Base-by-base conservation (phyloP, 2,797 vertebrate genomes). In the Notolabrus celidotus region DNA sequence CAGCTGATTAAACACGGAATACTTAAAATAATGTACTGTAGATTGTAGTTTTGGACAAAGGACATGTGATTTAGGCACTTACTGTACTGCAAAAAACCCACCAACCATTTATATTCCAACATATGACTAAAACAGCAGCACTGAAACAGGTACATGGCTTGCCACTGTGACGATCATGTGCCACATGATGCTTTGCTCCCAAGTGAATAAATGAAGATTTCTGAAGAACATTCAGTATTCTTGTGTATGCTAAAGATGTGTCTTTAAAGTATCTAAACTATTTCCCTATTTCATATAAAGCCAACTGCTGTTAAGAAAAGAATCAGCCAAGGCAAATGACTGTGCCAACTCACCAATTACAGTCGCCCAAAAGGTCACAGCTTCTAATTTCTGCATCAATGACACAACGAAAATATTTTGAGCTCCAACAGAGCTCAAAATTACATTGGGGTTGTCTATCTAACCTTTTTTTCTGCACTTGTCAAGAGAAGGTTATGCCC, bases 351-450 rank as follows among this genome's bases (percentile, higher is more conserved):
- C 69, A 72, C 56, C 84, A 72, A 71, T 77, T 73, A 71, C 51
- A 69, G 53, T 51, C 49, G 41, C 31, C 39, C 34, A 38, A 75
- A 77, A 86, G 83, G 77, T 87, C 78, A 84, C 39, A 66, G 39
- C 53, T 65, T 79, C 54, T 83, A 38, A 78, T 83, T 79, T 69
- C 53, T 49, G 71, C 71, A 84, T 82, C 59, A 72, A 11, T 41
- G 45, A 22, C n/a, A 46, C 49, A 33, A 82, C 65, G 46, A 49
- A 56, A 67, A 77, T 23, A 53, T 58, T 53, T 64, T 42, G 16
- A 69, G 71, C 49, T 56, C 31, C 17, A 31, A 49, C 23, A 64
- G 75, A 69, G 38, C 55, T 64, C 38, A 10, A 23, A 64, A 74
- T 66, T 54, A 50, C 57, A 41, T 65, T 19, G 0, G 16, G 38